Evolutionary conservation across 1,140 invertebrate species (phyloP).

Genomic region (Neodiprion virginianus): DNA sequence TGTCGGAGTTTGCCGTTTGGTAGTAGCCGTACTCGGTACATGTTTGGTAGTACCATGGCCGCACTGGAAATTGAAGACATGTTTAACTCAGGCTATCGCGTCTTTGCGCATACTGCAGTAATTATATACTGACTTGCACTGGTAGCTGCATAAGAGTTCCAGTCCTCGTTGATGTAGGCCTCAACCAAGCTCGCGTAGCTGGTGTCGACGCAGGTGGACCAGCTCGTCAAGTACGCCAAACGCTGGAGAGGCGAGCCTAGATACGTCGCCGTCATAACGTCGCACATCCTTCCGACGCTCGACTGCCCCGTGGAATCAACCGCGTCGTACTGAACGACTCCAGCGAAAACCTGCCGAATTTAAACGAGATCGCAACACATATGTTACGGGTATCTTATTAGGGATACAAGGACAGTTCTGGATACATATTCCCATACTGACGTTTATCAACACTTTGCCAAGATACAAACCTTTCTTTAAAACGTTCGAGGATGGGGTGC

Average conservation of each 20-base stretch:
- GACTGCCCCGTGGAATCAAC: slow-evolving; percentile 63
- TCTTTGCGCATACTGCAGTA: background rate
- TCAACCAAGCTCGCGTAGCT: slow-evolving; percentile 32
- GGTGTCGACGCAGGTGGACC: slow-evolving; percentile 17
- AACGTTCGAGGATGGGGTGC: too few species aligned
- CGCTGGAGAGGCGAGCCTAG: slow-evolving; percentile 37
- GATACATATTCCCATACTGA: too few species aligned
- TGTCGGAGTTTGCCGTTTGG: slow-evolving; percentile 70
- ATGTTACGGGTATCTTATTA: too few species aligned
- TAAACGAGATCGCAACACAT: too few species aligned
- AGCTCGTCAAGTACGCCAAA: slow-evolving; percentile 26
- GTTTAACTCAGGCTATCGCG: background rate
- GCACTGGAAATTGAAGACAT: slow-evolving; percentile 52
- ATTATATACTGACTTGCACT: slow-evolving; percentile 23
- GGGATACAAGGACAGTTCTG: too few species aligned
- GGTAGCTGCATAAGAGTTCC: slow-evolving; percentile 18
- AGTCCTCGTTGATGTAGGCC: slow-evolving; percentile 14
- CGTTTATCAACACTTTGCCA: too few species aligned
- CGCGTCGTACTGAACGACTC: slow-evolving; percentile 68
- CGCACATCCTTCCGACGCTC: slow-evolving; percentile 63
- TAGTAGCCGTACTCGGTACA: slow-evolving; percentile 87
- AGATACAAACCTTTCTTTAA: too few species aligned
- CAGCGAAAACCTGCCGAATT: slow-evolving; percentile 42
- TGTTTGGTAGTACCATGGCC: slow-evolving; percentile 83
- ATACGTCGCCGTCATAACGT: slow-evolving; percentile 58